A percentile compares a stretch with the other conserved stretches of the same genome.
These are phyloP conservation scores for Thryonomys swinderianus DNA, from an alignment of 2,113 vertebrate genomes.

Conservation along the genomic window DNA sequence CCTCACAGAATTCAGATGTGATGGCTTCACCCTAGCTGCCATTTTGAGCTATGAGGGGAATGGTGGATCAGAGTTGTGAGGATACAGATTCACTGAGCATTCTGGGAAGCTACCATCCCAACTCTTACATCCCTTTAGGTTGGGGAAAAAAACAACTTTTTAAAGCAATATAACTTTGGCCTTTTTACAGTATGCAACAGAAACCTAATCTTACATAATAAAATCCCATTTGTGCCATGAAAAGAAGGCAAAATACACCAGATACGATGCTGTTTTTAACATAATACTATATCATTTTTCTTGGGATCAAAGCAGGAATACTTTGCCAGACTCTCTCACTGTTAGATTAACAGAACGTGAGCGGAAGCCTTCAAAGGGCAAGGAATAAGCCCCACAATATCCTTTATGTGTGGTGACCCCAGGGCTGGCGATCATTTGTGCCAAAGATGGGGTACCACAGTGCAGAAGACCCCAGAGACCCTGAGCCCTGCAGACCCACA, in stretches of 20 bases:
- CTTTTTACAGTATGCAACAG: background rate
- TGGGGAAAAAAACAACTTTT: background rate
- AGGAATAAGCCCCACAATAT: background rate
- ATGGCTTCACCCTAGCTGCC: background rate
- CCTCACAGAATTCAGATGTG: background rate
- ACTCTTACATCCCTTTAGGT: background rate
- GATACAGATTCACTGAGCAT: background rate
- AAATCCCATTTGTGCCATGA: background rate
- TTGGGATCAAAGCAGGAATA: background rate
- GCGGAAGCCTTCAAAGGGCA: background rate
- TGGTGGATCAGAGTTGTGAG: background rate
- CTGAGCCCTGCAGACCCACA: background rate
- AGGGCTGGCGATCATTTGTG: background rate
- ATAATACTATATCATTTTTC: background rate
- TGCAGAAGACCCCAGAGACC: background rate
- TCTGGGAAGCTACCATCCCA: background rate
- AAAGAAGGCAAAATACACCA: background rate
- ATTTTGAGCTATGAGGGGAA: conserved; percentile 20
- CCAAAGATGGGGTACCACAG: background rate
- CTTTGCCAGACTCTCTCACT: background rate
- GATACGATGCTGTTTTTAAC: background rate
- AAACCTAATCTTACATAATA: conserved; percentile 10
- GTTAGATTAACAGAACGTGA: background rate
- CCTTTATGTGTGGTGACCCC: background rate
- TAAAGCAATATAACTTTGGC: background rate